These are phyloP conservation scores for Synanthedon myopaeformis DNA, from an alignment of 2,888 invertebrate genomes.

Conservation along the genomic window DNA sequence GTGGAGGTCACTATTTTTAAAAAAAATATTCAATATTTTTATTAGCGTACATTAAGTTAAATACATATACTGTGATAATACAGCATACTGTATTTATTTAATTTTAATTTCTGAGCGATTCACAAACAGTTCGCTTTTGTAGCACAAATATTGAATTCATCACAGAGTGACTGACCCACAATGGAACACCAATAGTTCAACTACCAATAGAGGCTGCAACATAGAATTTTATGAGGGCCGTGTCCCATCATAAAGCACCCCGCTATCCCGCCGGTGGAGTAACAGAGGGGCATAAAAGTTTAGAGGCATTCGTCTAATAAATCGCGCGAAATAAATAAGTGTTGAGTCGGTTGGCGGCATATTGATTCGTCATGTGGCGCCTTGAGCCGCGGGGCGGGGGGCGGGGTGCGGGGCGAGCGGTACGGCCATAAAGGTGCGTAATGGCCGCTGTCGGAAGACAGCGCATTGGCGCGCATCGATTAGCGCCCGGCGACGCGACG, in stretches of 20 bases:
- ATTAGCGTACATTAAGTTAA: too few relatives aligned
- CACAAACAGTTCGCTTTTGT: too few relatives aligned
- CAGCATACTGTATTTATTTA: too few relatives aligned
- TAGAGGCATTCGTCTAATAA: constrained; percentile 69
- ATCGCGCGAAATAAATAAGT: constrained; percentile 71
- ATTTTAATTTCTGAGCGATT: too few relatives aligned
- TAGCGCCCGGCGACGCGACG: constrained; percentile 68
- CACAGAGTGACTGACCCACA: constrained; percentile 3
- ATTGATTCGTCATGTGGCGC: constrained; percentile 71
- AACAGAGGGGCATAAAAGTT: constrained; percentile 62
- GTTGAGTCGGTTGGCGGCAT: constrained; percentile 70
- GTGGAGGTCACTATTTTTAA: too few relatives aligned
- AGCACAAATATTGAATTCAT: too few relatives aligned
- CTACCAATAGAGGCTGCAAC: constrained; percentile 54
- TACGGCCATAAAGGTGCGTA: constrained; percentile 81
- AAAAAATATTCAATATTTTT: too few relatives aligned
- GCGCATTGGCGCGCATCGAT: constrained; percentile 79
- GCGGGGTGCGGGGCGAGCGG: constrained; percentile 33
- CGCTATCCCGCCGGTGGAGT: constrained; percentile 21
- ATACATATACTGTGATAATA: too few relatives aligned
- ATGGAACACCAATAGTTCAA: constrained; percentile 45
- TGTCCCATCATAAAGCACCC: constrained; percentile 62
- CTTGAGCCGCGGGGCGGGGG: constrained; percentile 35
- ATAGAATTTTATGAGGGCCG: constrained; percentile 59
- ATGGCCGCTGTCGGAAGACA: constrained; percentile 77